Evolutionary conservation across 30 jellyfish, hydroid and myxozoan genomes (phyloP).

Genomic region (Turritopsis rubra): DNA sequence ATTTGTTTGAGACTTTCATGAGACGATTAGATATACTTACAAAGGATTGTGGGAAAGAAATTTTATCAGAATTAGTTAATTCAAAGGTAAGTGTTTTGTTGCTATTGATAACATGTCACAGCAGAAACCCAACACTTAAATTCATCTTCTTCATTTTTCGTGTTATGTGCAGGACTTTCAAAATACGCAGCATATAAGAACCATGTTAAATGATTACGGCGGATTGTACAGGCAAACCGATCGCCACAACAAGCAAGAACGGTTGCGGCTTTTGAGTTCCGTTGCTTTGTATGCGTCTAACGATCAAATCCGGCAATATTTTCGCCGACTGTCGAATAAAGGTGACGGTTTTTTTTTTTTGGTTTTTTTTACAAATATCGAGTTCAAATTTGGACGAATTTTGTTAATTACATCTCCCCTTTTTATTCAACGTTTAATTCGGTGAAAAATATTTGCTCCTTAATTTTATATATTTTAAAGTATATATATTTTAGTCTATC

Average conservation of each 20-base stretch:
- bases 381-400: too few relatives aligned
- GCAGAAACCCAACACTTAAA: not conserved
- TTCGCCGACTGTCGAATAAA: constrained; percentile 46
- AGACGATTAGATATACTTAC: constrained; percentile 47
- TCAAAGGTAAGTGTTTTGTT: constrained; percentile 39
- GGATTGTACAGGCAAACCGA: constrained; percentile 42
- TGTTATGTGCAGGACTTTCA: constrained; percentile 39
- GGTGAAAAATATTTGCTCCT: too few relatives aligned
- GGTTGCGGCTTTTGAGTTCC: constrained; percentile 52
- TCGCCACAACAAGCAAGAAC: constrained; percentile 45
- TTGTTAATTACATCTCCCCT: too few relatives aligned
- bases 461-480: too few relatives aligned
- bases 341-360: constrained; percentile 7
- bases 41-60: constrained; percentile 58
- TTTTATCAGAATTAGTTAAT: constrained; percentile 32
- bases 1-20: constrained; percentile 48
- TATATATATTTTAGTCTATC: too few relatives aligned
- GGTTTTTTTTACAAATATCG: too few relatives aligned
- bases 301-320: constrained; percentile 48
- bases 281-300: constrained; percentile 76
- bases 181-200: constrained; percentile 45
- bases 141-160: not conserved
- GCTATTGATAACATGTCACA: not conserved
- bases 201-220: constrained; percentile 49
- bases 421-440: too few relatives aligned